These are phyloP conservation scores for Dasypolia templi DNA, from an alignment of 2,888 invertebrate species.

Conservation along the genomic window DNA sequence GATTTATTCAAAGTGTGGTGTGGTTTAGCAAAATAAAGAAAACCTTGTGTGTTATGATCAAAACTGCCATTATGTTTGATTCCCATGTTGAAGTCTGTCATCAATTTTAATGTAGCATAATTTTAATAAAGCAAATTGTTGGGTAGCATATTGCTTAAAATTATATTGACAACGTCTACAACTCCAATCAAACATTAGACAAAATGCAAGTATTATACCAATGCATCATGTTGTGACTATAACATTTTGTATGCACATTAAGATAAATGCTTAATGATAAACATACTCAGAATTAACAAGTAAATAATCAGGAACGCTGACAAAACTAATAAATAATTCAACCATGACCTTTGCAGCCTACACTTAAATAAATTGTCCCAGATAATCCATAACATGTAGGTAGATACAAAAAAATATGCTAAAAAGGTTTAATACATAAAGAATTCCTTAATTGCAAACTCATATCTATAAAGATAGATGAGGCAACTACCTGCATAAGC, in stretches of 20 bases:
- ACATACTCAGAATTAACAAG: constrained; percentile 40
- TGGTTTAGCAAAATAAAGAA: not conserved
- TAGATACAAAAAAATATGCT: constrained; percentile 53
- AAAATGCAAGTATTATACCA: not conserved
- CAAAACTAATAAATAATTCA: constrained; percentile 63
- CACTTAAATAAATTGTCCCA: constrained; percentile 50
- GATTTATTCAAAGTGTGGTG: not conserved
- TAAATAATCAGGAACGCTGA: constrained; percentile 55
- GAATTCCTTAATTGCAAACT: constrained; percentile 36
- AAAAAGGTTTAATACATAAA: constrained; percentile 28
- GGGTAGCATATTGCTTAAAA: not conserved
- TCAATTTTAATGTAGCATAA: not conserved
- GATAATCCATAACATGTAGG: constrained; percentile 48
- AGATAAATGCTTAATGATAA: constrained; percentile 42
- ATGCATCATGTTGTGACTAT: constrained; percentile 11
- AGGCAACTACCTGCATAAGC: constrained; percentile 64
- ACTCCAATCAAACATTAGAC: not conserved
- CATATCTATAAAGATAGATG: constrained; percentile 60
- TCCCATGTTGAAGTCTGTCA: not conserved
- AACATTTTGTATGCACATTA: constrained; percentile 20
- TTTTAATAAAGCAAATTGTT: constrained; percentile 1
- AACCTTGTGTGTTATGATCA: not conserved
- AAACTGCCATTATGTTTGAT: not conserved
- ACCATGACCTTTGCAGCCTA: constrained; percentile 67
- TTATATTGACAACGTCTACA: not conserved